Percentiles rank a stretch among this genome's conserved stretches.
These are phyloP conservation scores for Squalus acanthias DNA, from an alignment of 2,797 vertebrate species.

Conservation along the genomic window DNA sequence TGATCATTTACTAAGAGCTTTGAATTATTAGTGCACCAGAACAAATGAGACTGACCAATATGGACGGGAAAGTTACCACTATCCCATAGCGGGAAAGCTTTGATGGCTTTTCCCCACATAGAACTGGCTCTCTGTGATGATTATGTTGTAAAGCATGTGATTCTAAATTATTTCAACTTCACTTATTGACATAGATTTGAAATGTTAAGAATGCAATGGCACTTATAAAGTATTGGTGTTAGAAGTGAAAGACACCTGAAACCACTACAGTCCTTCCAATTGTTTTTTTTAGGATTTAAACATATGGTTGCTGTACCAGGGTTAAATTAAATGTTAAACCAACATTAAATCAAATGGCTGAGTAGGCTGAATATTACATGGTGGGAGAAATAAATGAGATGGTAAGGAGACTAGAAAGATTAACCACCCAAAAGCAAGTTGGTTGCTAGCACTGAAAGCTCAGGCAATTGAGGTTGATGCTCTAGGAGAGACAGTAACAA, in stretches of 20 bases:
- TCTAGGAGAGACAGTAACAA: no score
- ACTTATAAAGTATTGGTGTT: neutral
- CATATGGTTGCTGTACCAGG: neutral
- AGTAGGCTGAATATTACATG: no score
- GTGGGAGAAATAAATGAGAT: no score
- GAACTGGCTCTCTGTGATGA: no score
- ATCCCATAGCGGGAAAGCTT: neutral
- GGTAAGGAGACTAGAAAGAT: no score
- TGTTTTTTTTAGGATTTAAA: neutral
- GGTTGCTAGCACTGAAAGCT: no score
- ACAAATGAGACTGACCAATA: neutral
- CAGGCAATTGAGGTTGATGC: no score
- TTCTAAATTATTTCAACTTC: neutral
- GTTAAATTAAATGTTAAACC: neutral
- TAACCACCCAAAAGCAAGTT: no score
- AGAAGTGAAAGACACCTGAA: neutral
- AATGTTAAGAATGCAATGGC: neutral
- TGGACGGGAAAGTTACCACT: neutral
- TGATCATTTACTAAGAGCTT: neutral
- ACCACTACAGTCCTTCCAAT: neutral
- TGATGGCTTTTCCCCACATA: no score
- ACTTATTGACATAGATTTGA: neutral
- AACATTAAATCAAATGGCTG: neutral
- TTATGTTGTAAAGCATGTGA: neutral
- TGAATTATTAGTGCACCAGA: neutral